These are phyloP conservation scores for Pogonus chalceus DNA, from an alignment of 1,140 invertebrate species.

Conservation along the genomic window DNA sequence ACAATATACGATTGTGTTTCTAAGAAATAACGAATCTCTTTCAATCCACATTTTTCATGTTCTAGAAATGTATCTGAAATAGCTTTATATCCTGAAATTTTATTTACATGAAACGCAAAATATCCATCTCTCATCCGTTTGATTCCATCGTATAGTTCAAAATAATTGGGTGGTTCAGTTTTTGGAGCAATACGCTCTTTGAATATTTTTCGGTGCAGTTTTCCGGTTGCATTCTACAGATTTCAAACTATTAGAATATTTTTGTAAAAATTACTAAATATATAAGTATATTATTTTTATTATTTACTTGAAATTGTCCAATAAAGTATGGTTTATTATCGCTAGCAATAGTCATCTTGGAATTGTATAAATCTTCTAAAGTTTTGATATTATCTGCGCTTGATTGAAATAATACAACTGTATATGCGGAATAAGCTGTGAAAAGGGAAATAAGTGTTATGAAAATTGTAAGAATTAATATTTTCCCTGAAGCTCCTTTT, in stretches of 20 bases:
- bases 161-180: conserved; percentile 39
- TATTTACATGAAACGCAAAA: conserved; percentile 52
- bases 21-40: conserved; percentile 46
- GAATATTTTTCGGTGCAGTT: conserved; percentile 44
- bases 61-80: conserved; percentile 49
- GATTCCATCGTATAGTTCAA: conserved; percentile 44
- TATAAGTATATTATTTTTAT: too few relatives aligned
- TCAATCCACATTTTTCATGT: conserved; percentile 51
- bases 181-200: conserved; percentile 46
- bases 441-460: conserved; percentile 36
- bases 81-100: conserved; percentile 44
- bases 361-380: conserved; percentile 41
- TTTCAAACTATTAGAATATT: too few relatives aligned
- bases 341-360: conserved; percentile 46
- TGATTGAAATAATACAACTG: conserved; percentile 47
- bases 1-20: conserved; percentile 43
- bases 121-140: conserved; percentile 41
- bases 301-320: too few relatives aligned
- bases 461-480: conserved; percentile 38
- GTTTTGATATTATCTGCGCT: conserved; percentile 43
- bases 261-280: too few relatives aligned
- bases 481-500: conserved; percentile 38
- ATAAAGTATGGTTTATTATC: too few relatives aligned
- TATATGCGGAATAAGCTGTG: conserved; percentile 49
- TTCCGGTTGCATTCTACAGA: conserved; percentile 44